Evolutionary conservation across 2,888 invertebrate species (phyloP).

Genomic region (Xanthia icteritia): DNA sequence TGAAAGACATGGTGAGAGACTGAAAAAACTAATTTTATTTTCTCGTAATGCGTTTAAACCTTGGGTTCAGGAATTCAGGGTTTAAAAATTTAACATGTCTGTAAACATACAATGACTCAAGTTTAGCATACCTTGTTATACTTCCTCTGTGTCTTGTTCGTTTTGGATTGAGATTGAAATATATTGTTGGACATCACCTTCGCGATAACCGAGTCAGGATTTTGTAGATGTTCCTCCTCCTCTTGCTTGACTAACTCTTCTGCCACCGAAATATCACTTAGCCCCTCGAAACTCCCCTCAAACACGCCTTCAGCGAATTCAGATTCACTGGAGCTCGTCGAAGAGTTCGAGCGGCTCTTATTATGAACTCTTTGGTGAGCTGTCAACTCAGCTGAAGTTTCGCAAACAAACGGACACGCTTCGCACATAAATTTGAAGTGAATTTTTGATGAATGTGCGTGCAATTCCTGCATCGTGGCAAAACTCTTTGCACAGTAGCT

Average conservation of each 20-base stretch:
- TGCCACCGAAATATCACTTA: conserved; percentile 65
- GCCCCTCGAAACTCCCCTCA: conserved; percentile 55
- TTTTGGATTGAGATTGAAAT: conserved; percentile 75
- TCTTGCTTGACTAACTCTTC: conserved; percentile 52
- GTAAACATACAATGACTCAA: conserved; percentile 2
- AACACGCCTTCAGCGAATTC: conserved; percentile 69
- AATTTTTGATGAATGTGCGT: conserved; percentile 73
- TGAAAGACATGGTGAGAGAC: too few species aligned
- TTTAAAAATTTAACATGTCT: not conserved
- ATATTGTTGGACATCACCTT: conserved; percentile 82
- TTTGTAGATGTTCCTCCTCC: conserved; percentile 50
- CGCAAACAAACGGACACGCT: conserved; percentile 72
- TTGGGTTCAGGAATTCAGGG: too few species aligned
- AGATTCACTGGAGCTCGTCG: conserved; percentile 61
- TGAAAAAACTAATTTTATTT: not conserved
- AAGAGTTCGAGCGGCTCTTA: conserved; percentile 23
- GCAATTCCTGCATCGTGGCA: conserved; percentile 70
- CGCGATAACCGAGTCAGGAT: conserved; percentile 81
- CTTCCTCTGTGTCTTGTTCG: conserved; percentile 69
- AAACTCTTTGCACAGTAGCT: conserved; percentile 78
- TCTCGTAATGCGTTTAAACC: not conserved
- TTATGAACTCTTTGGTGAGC: conserved; percentile 70
- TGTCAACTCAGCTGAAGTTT: conserved; percentile 67
- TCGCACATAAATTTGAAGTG: conserved; percentile 79
- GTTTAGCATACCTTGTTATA: conserved; percentile 77